These are phyloP conservation scores for Enteromius paludinosus DNA, from an alignment of 2,797 vertebrate species.

Conservation along the genomic window DNA sequence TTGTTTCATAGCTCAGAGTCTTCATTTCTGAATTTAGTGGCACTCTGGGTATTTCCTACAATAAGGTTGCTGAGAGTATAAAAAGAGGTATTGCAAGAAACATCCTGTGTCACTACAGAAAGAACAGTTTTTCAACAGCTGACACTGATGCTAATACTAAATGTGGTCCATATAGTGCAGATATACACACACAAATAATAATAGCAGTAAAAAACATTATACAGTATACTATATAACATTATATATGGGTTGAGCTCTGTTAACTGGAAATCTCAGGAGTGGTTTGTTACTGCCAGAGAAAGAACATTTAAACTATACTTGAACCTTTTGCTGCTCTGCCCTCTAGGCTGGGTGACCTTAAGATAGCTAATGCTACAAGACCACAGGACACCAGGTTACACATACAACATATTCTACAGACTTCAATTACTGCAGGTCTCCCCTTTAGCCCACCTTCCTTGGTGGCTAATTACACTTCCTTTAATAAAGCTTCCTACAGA, in stretches of 20 bases:
- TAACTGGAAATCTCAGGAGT: conserved; percentile 2
- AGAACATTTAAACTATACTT: conserved; percentile 78
- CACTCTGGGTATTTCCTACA: conserved; percentile 75
- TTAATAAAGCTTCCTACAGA: conserved; percentile 78
- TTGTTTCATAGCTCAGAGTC: conserved; percentile 83
- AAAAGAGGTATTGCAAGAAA: conserved; percentile 78
- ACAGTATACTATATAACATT: not conserved
- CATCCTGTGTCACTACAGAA: conserved; percentile 68
- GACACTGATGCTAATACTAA: not conserved
- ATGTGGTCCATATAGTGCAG: not conserved
- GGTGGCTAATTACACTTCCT: conserved; percentile 81
- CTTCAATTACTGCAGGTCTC: conserved; percentile 81
- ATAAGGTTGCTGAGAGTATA: conserved; percentile 71
- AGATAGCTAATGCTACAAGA: conserved; percentile 72
- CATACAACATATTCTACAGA: conserved; percentile 73
- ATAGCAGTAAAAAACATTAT: not conserved
- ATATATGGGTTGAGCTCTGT: not conserved
- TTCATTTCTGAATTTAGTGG: conserved; percentile 80
- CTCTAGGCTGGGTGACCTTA: conserved; percentile 76
- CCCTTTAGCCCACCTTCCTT: conserved; percentile 73
- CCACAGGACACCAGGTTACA: conserved; percentile 69
- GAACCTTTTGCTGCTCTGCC: conserved; percentile 66
- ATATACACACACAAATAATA: not conserved
- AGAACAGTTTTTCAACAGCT: not conserved
- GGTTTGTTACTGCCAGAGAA: conserved; percentile 63